phyloP scores from a whole-genome alignment of 2,113 vertebrate genomes.

The Ptilonorhynchus violaceus region DNA sequence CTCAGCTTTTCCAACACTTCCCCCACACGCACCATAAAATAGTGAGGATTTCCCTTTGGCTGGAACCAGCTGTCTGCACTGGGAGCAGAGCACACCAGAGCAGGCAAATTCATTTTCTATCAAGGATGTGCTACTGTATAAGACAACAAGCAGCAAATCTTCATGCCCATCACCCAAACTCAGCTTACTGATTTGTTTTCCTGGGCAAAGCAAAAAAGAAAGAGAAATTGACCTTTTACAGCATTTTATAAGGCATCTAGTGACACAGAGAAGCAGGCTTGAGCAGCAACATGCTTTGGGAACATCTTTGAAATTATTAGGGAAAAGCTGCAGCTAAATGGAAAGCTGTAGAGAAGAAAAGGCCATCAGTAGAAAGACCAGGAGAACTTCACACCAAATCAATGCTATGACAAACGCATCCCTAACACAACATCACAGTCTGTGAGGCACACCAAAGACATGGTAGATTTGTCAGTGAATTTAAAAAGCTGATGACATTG shows the following conservation, averaged over 20 bases:
- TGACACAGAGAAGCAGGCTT: not conserved
- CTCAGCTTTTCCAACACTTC: not conserved
- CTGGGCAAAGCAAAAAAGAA: not conserved
- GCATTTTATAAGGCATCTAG: not conserved
- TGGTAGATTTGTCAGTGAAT: not conserved
- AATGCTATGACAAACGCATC: not conserved
- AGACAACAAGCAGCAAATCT: not conserved
- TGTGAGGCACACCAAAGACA: not conserved
- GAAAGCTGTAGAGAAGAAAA: not conserved
- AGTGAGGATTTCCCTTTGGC: not conserved
- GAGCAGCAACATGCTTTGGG: not conserved
- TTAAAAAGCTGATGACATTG: not conserved
- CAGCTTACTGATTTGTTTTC: not conserved
- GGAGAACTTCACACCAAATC: not conserved
- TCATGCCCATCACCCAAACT: not conserved
- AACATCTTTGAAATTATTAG: not conserved
- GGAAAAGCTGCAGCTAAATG: not conserved
- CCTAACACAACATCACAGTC: not conserved
- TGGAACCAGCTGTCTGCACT: not conserved
- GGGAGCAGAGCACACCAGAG: not conserved
- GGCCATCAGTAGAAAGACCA: not conserved
- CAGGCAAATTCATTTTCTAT: not conserved
- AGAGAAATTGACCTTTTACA: not conserved
- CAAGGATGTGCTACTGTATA: not conserved
- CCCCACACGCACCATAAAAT: accelerated